Base-by-base conservation (phyloP, 1,140 invertebrate species). In the Heliconius hewitsoni region DNA sequence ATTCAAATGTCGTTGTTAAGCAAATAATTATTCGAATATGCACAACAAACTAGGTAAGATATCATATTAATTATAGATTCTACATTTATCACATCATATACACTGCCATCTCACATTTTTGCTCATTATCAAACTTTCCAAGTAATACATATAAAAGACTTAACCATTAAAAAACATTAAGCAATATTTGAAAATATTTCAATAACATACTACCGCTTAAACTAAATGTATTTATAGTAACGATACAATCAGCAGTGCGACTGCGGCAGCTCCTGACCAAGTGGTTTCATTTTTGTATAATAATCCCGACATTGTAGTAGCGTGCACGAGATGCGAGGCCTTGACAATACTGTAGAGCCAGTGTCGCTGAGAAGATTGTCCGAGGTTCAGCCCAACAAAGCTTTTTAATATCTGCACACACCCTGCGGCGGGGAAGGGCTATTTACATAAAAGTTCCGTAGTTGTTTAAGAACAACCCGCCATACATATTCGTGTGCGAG, bases 381-480 rank as follows among this genome's bases (percentile, higher is more conserved):
- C 81, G 84, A 76, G 78, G 79, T 70, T 80, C 82, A 81, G 82
- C 79, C 77, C 88, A 91, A 92, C 91, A 91, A 93, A 93, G 90
- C 86, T 93, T 92, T 92, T 92, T 93, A 92, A 93, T 93, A 93
- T 91, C 92, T 84, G 88, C 87, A 87, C 86, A 88, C 86, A 91
- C 88, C 91, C 91, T 76, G 87, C 81, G 91, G 91, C 90, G 83
- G 80, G 84, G 81, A 85, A 85, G 84, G 88, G 87, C 85, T 87
- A 93, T 93, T 93, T 93, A 93, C 91, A 91, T 93, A 92, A 89
- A 91, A 90, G 87, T 87, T 86, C 88, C 86, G 87, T 89, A 89
- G 84, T 88, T 90, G 87, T 92, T 91, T 90, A 91, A 90, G 87
- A 91, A 90, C 89, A 90, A 92, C 87, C 87, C 87, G 80, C 80